Conservation (phyloP, 2,797 vertebrate species). For the Okamejei kenojei region DNA sequence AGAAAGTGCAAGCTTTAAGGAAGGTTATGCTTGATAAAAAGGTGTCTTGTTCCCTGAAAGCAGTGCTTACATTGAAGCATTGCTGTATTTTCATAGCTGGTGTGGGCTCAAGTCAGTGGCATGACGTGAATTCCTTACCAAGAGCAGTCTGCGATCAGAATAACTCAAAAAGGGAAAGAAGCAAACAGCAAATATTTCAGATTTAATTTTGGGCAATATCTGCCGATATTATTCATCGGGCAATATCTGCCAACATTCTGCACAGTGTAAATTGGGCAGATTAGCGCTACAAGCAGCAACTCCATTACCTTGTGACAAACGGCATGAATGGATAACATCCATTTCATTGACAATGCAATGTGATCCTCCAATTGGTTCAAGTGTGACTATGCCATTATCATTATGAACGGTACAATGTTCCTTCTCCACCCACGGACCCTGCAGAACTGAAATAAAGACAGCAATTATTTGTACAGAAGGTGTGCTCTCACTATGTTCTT, state of each 20-base stretch:
- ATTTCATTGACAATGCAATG: conserved; percentile 74
- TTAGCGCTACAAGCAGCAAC: neutral
- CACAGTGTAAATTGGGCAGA: neutral
- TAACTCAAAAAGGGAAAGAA: neutral
- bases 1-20: neutral
- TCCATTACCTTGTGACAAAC: conserved; percentile 81
- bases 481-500: no score
- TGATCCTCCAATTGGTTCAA: conserved; percentile 65
- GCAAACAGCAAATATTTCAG: neutral
- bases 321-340: conserved; percentile 69
- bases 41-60: no score
- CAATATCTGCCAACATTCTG: neutral
- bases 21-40: neutral
- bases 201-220: neutral
- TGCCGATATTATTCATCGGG: neutral
- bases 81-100: no score
- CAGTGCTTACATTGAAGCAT: no score
- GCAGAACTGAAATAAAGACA: conserved; percentile 62
- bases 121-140: neutral
- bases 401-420: conserved; percentile 82
- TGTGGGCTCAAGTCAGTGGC: no score
- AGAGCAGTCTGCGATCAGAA: neutral
- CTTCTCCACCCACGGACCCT: conserved; percentile 63
- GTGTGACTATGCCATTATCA: conserved; percentile 69
- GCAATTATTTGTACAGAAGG: neutral